Evolutionary conservation across 2,113 vertebrate genomes (phyloP), one percentile per base, ranked within the genome.

Genomic region (Dryoscopus gambensis): DNA sequence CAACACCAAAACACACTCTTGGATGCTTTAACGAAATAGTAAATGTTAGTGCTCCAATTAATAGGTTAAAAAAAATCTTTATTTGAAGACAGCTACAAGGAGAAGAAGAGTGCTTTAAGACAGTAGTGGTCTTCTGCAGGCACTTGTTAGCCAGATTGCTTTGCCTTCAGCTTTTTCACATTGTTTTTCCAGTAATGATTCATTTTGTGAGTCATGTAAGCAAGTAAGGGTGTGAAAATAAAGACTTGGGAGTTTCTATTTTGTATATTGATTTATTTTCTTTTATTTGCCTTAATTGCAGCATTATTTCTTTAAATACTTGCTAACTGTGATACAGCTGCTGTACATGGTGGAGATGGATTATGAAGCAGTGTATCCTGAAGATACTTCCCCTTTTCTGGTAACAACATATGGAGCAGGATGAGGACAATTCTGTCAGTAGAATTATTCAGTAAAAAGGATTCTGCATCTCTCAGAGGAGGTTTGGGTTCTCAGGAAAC

Each of bases 271-370:
- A n/a, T 52, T 39, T 22, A 13, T 23, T 81, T 50, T 17, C 23
- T 55, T 68, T 42, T 30, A 33, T 70, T 78, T 76, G 3, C 53
- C 13, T 40, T 49, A 19, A 16, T 53, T 68, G 46, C 24, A 44
- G 31, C 33, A 35, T 47, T 44, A 23, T 35, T 67, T 78, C 56
- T 71, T 52, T 44, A 28, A 59, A 30, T 46, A 25, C 35, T 49
- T 63, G 3, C 4, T 30, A 30, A 33, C 28, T 2, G 0, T 24
- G 46, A 3, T 20, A 2, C 1, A 69, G 53, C 24, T 91, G 31
- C 16, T 2, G 11, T 31, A 10, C 17, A 0, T 27, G 65, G 9
- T 1, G 13, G 60, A 35, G 86, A 8, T 42, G 78, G 64, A 4
- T 57, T 40, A 5, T 31, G 33, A 40, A 40, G 44, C 19, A 3